Conservation (phyloP, 1,140 invertebrate species). For the Drosophila tristis region DNA sequence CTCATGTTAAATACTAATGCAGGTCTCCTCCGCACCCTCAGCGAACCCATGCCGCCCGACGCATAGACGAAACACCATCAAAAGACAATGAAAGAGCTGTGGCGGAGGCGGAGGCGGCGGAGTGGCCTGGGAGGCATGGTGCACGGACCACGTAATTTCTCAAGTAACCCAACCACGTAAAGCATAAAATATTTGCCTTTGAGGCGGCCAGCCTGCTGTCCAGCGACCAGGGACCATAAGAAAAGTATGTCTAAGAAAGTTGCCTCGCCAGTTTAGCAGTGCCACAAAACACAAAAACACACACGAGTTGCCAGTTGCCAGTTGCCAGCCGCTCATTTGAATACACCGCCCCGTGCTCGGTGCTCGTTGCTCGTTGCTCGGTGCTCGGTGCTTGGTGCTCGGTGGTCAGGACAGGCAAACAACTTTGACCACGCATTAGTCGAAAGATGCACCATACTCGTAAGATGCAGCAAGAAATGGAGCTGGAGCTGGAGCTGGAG, state of each 20-base stretch:
- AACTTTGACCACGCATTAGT: slow-evolving; percentile 81
- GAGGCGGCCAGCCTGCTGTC: slow-evolving; percentile 13
- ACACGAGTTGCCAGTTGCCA: slow-evolving; percentile 47
- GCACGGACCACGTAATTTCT: slow-evolving; percentile 75
- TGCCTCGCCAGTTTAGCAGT: slow-evolving; percentile 49
- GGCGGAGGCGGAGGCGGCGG: not conserved
- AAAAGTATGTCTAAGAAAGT: slow-evolving; percentile 77
- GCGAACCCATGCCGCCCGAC: no score
- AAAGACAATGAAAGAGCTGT: slow-evolving; percentile 34
- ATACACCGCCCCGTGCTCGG: slow-evolving; percentile 45
- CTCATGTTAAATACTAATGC: slow-evolving; percentile 77
- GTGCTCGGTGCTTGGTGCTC: no score
- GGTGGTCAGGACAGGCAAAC: slow-evolving; percentile 45
- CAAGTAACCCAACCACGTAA: slow-evolving; percentile 81
- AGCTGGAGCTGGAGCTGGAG: not conserved
- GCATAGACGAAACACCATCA: slow-evolving; percentile 44
- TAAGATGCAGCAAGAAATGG: not conserved
- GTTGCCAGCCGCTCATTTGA: slow-evolving; percentile 70
- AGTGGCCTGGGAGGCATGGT: slow-evolving; percentile 14
- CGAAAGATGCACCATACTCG: slow-evolving; percentile 27
- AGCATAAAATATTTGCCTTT: slow-evolving; percentile 78
- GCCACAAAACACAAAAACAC: slow-evolving; percentile 56
- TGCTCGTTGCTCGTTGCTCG: no score
- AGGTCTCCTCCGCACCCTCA: slow-evolving; percentile 4
- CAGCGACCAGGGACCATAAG: slow-evolving; percentile 19